phyloP scores from a whole-genome alignment of 2,888 invertebrate genomes.

The Cremastinae sp. region DNA sequence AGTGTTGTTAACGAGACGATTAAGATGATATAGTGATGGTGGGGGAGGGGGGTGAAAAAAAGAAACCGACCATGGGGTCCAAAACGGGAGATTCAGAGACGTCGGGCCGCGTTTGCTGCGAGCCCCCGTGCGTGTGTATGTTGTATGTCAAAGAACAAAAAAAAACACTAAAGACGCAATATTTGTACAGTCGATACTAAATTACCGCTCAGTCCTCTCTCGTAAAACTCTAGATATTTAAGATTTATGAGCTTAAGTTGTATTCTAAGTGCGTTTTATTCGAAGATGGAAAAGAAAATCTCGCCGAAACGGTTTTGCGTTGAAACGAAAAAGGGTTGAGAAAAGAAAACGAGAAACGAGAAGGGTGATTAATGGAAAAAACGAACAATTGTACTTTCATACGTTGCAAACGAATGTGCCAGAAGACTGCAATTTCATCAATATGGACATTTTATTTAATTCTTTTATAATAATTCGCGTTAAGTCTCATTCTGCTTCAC shows the following conservation, averaged over 20 bases:
- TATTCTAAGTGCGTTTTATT: slow-evolving; percentile 55
- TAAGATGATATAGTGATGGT: background rate
- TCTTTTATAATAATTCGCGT: slow-evolving; percentile 69
- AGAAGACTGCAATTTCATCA: slow-evolving; percentile 61
- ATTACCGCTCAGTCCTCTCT: slow-evolving; percentile 72
- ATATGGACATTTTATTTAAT: slow-evolving; percentile 58
- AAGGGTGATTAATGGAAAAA: slow-evolving; percentile 39
- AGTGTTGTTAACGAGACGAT: slow-evolving; percentile 4
- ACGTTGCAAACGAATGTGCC: slow-evolving; percentile 64
- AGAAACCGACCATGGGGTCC: slow-evolving; percentile 50
- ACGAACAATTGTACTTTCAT: slow-evolving; percentile 58
- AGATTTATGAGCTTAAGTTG: slow-evolving; percentile 63
- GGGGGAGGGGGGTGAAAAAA: slow-evolving; percentile 15
- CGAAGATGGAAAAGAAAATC: slow-evolving; percentile 40
- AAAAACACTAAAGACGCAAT: slow-evolving; percentile 60
- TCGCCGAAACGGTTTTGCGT: slow-evolving; percentile 19
- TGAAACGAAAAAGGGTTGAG: slow-evolving; percentile 1
- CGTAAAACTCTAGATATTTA: slow-evolving; percentile 67
- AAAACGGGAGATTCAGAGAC: slow-evolving; percentile 48
- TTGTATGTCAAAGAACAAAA: slow-evolving; percentile 64
- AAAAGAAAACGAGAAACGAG: slow-evolving; percentile 7
- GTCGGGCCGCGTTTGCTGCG: slow-evolving; percentile 34
- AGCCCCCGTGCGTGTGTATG: slow-evolving; percentile 22
- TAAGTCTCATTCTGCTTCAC: slow-evolving; percentile 50
- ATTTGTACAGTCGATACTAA: slow-evolving; percentile 76